Evolutionary conservation across 2,888 invertebrate genomes (phyloP).

Genomic region (Chloroclystis v-ata): DNA sequence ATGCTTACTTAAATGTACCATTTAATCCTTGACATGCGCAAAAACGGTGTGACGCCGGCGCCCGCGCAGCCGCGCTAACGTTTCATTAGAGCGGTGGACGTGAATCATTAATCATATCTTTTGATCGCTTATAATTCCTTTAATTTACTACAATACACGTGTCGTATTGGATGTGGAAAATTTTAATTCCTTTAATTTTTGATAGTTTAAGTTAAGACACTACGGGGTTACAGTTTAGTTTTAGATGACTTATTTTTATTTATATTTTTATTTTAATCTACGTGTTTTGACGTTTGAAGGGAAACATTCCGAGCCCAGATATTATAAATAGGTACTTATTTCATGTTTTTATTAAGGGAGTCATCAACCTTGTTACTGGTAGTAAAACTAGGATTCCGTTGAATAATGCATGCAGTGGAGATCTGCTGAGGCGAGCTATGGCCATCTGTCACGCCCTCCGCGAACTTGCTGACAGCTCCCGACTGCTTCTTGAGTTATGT

Average conservation of each 20-base stretch:
- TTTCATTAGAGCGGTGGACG: slow-evolving; percentile 28
- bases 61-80: slow-evolving; percentile 15
- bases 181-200: slow-evolving; percentile 4
- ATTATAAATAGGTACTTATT: no score
- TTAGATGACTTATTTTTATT: no score
- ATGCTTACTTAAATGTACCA: not conserved
- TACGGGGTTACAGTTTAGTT: no score
- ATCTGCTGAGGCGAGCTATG: slow-evolving; percentile 9
- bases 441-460: slow-evolving; percentile 7
- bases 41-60: slow-evolving; percentile 20
- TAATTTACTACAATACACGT: slow-evolving; percentile 10
- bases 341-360: no score
- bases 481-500: not conserved
- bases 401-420: slow-evolving; percentile 10
- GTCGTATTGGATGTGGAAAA: slow-evolving; percentile 19
- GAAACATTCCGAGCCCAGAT: no score
- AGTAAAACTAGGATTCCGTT: not conserved
- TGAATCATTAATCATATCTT: slow-evolving; percentile 42
- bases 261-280: no score
- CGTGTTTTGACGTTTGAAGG: no score
- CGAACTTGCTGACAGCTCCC: slow-evolving; percentile 4
- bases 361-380: not conserved
- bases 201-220: no score
- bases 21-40: slow-evolving; percentile 16
- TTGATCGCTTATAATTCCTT: slow-evolving; percentile 23